Conservation (phyloP, 2,113 vertebrate genomes). For the Suricata suricatta region DNA sequence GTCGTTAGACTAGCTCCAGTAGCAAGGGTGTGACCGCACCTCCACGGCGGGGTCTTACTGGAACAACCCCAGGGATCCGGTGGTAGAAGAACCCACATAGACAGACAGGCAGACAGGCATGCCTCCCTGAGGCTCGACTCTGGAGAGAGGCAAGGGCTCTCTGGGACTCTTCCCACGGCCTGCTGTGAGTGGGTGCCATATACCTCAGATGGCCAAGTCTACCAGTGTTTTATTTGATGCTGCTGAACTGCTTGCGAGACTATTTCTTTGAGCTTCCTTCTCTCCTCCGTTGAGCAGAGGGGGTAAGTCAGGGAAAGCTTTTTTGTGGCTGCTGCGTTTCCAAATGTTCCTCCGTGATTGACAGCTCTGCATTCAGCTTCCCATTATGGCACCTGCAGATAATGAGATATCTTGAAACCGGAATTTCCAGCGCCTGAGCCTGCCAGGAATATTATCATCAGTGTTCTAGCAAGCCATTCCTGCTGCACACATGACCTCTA, state of each 20-base stretch:
- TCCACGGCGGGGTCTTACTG: rapidly evolving
- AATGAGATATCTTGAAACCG: constrained; percentile 83
- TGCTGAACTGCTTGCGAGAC: neutral
- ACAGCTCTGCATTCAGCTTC: constrained; percentile 82
- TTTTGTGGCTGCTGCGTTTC: constrained; percentile 69
- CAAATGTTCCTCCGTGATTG: constrained; percentile 82
- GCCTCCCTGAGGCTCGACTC: neutral
- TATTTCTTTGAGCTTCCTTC: constrained; percentile 49
- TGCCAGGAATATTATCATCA: constrained; percentile 85
- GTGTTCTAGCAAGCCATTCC: constrained; percentile 84
- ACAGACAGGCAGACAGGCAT: no score
- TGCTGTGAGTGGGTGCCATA: rapidly evolving
- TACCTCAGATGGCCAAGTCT: neutral
- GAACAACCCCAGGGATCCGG: neutral
- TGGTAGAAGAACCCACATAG: no score
- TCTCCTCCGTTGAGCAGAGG: constrained; percentile 39
- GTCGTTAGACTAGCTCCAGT: no score
- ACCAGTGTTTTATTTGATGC: neutral
- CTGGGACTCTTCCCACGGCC: rapidly evolving
- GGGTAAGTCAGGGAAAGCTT: constrained; percentile 78
- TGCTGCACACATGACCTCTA: constrained; percentile 81
- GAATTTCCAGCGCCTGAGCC: constrained; percentile 82
- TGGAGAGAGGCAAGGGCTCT: rapidly evolving
- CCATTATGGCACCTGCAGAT: constrained; percentile 85
- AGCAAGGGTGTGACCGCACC: rapidly evolving